These are phyloP conservation scores for Nomada goodeniana DNA, from an alignment of 2,888 invertebrate species.

Conservation along the genomic window DNA sequence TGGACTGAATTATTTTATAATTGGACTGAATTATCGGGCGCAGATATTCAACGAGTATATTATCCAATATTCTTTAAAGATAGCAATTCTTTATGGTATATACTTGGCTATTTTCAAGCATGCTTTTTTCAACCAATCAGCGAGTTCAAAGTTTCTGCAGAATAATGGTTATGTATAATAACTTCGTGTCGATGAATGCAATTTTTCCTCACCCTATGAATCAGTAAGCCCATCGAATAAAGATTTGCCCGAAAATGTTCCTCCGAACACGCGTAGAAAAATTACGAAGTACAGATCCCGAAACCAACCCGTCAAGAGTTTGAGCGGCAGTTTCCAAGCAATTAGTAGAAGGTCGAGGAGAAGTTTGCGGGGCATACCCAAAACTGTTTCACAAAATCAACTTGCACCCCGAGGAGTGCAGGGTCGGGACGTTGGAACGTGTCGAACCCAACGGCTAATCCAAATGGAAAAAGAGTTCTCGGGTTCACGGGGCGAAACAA, in stretches of 20 bases:
- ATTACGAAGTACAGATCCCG: too few species aligned
- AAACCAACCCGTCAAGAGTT: neutral
- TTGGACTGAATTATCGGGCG: neutral
- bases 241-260: too few species aligned
- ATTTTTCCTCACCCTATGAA: constrained; percentile 5
- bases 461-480: constrained; percentile 26
- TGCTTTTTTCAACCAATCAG: neutral
- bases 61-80: neutral
- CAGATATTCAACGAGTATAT: neutral
- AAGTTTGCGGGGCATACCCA: neutral
- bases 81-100: neutral
- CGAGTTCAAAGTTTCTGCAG: neutral
- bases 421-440: neutral
- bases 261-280: too few species aligned
- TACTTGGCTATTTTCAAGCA: neutral
- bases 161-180: neutral
- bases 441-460: constrained; percentile 49
- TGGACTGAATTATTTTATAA: neutral
- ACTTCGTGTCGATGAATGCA: neutral
- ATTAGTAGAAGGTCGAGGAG: neutral
- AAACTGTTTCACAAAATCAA: constrained; percentile 23
- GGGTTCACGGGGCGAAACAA: constrained; percentile 41
- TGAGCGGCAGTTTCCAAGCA: neutral
- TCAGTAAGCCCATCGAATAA: neutral
- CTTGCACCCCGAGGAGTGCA: constrained; percentile 1